Evolutionary conservation across 2,888 invertebrate species (phyloP).

Genomic region (Oxyteleia sp.): DNA sequence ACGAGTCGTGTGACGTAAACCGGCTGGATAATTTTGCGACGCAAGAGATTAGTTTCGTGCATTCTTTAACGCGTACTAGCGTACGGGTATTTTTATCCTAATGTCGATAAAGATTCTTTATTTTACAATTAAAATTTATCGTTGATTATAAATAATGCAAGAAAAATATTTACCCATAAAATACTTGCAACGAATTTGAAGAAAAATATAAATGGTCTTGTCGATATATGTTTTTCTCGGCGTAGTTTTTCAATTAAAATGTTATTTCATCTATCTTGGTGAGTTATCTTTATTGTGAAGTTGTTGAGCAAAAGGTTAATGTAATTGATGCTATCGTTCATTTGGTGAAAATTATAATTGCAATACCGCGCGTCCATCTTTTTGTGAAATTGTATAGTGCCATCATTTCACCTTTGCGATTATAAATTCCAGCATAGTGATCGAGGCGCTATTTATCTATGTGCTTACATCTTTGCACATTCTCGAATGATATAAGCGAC

Average conservation of each 20-base stretch:
- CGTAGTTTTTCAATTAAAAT: slow-evolving; percentile 44
- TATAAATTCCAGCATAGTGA: slow-evolving; percentile 50
- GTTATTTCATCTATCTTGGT: slow-evolving; percentile 29
- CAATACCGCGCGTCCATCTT: slow-evolving; percentile 47
- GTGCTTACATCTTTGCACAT: slow-evolving; percentile 28
- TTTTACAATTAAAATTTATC: background rate
- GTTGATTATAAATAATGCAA: background rate
- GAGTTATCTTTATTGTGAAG: slow-evolving; percentile 41
- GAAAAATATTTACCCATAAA: background rate
- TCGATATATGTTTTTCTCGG: slow-evolving; percentile 10
- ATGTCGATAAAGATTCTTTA: background rate
- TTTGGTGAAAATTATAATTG: slow-evolving; percentile 58
- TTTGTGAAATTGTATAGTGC: slow-evolving; percentile 49
- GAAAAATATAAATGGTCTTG: slow-evolving; percentile 7
- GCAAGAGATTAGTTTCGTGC: slow-evolving; percentile 11
- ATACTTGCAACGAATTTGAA: background rate
- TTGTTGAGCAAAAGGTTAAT: slow-evolving; percentile 38
- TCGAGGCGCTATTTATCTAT: slow-evolving; percentile 42
- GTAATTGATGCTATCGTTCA: slow-evolving; percentile 53
- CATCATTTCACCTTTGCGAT: slow-evolving; percentile 54
- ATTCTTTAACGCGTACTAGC: background rate
- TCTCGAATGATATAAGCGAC: slow-evolving; percentile 32
- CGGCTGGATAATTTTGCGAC: background rate
- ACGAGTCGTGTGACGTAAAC: background rate
- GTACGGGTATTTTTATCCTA: background rate